Base-by-base conservation (phyloP, 2,113 vertebrate genomes). In the Tamias sibiricus region DNA sequence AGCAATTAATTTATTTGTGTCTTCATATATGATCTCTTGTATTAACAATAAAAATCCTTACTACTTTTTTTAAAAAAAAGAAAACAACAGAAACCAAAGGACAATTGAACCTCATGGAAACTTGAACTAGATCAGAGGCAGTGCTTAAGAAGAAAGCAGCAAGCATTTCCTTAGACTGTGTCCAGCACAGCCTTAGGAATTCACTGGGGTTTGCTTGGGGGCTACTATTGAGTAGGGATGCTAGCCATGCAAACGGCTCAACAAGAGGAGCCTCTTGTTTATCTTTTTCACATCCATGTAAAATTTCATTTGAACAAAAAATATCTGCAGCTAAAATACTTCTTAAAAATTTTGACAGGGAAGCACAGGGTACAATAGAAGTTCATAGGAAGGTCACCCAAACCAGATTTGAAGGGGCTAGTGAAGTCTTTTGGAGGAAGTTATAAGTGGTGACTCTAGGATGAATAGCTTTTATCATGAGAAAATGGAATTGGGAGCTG, bases 1-100 rank as follows among this genome's bases (percentile, higher is more conserved):
- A 91, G 57, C 47, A 62, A 62, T 93, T 97, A 77, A 95, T 91
- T 94, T 97, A 96, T 91, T 95, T 97, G 85, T 96, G 54, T 96
- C 76, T 90, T 96, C 62, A 68, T 30, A 82, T 90, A 87, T 26
- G 66, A 62, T 80, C 64, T 95, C 44, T 66, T 92, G 59, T 91
- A 93, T 95, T 52, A 52, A 93, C 79, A 96, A 89, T 97, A 95
- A 93, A 97, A 91, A 49, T 28, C 44, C 66, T 52, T 57, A 75
- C 40, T 79, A 77, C 8, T 26, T 62, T 62, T 24, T 24, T 59
- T 24, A 52, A 52, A 52, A 49, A 22, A 20, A 59, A 59, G 24
- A 59, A 6, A 8, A 24, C 2, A 59, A 26, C 57, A 59, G 57
- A 6, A 37, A 11, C 32, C 62, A 66, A 75, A 75, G 26, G 62